Evolutionary conservation across 2,888 invertebrate genomes (phyloP), one percentile per base, ranked within the genome.

Genomic region (Cacoxenus indagator): DNA sequence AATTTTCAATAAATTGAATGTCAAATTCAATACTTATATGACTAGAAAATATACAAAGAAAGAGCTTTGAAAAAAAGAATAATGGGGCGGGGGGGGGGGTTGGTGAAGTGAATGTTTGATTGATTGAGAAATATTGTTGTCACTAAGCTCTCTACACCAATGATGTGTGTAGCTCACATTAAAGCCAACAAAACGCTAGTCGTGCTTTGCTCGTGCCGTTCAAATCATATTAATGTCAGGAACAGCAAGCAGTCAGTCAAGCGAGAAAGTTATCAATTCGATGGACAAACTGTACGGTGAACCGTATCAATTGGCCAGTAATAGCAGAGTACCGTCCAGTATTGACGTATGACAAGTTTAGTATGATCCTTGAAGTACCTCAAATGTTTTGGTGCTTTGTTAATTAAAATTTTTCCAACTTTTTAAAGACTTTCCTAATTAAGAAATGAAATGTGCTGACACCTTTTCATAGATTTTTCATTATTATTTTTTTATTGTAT

Each of bases 221-320:
- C 57, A 57, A 57, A 57, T 57, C 57, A 29, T 29, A 57, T 57
- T 57, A 57, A 57, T 57, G 57, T 57, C 57, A 57, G 57, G 5
- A 29, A n/a, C 31, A 57, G 55, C 55, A 29, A 4, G 6, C 24
- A 27, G 55, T 2, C 37, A 43, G 43, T 14, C 1, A 43, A n/a
- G n/a, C 51, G 37, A 22, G 6, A 51, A 4, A 19, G 19, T 19
- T 22, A 19, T 48, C 19, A 9, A 22, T 5, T n/a, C 4, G 51
- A 19, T 22, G 51, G 22, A 45, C 48, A 79, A 77, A 76, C n/a
- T n/a, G n/a, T n/a, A n/a, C n/a, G 82, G 83, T 73, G 78, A 83
- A 80, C 82, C 80, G 80, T 80, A 83, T 80, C 80, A 80, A 80
- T 80, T 83, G 80, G 73, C 80, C 80, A 83, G 83, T 80, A 83